Conservation (phyloP, 2,797 vertebrate genomes). For the Xenopus petersii region DNA sequence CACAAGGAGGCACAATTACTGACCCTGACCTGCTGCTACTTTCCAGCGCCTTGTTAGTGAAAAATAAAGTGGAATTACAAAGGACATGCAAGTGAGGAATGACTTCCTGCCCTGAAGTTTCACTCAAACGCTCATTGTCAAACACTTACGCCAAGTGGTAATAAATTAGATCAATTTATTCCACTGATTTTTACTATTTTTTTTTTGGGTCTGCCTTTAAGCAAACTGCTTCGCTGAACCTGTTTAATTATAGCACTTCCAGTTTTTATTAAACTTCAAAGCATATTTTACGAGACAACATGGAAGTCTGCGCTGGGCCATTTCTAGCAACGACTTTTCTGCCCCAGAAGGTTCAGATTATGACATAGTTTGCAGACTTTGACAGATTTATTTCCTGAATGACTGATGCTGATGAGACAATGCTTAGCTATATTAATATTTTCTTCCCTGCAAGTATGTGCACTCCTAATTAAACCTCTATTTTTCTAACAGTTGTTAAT, state of each 20-base stretch:
- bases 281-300: conserved; percentile 39
- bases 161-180: conserved; percentile 50
- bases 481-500: conserved; percentile 12
- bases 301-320: conserved; percentile 30
- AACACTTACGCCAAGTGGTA: conserved; percentile 48
- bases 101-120: conserved; percentile 41
- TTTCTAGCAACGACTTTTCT: neutral
- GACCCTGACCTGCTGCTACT: conserved; percentile 47
- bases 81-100: conserved; percentile 45
- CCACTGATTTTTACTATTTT: conserved; percentile 37
- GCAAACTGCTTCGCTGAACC: conserved; percentile 28
- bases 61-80: conserved; percentile 45
- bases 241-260: conserved; percentile 47
- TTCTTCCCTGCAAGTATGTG: neutral
- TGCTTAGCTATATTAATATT: conserved; percentile 11
- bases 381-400: conserved; percentile 33
- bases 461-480: conserved; percentile 26
- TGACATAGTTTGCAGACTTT: conserved; percentile 30
- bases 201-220: conserved; percentile 32
- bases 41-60: conserved; percentile 36
- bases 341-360: conserved; percentile 40
- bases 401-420: conserved; percentile 2
- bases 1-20: conserved; percentile 20
- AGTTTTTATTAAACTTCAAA: conserved; percentile 42
- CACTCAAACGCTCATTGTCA: conserved; percentile 49